Evolutionary conservation across 1,140 invertebrate genomes (phyloP).

Genomic region (Zaprionus taronus): DNA sequence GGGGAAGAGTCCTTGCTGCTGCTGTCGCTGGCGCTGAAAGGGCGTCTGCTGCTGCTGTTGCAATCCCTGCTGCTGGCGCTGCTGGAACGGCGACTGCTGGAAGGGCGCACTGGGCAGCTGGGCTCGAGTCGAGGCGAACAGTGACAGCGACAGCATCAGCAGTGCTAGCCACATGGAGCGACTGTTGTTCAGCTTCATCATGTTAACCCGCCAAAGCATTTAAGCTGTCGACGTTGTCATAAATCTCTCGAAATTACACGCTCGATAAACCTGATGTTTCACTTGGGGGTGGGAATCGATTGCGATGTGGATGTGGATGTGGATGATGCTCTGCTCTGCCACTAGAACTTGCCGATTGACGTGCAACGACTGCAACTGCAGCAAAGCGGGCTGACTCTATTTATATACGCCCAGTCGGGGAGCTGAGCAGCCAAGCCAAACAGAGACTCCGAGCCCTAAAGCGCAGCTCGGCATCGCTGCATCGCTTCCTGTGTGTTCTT

Average conservation of each 20-base stretch:
- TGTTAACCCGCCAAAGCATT: constrained; percentile 55
- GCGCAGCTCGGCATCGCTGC: constrained; percentile 65
- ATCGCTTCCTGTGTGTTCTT: constrained; percentile 60
- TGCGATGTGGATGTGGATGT: constrained; percentile 20
- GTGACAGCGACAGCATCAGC: constrained; percentile 17
- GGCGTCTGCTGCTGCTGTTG: constrained; percentile 57
- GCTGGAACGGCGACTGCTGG: constrained; percentile 62
- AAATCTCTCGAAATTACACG: constrained; percentile 77
- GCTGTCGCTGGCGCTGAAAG: constrained; percentile 64
- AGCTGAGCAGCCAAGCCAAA: constrained; percentile 22
- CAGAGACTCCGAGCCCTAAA: constrained; percentile 56
- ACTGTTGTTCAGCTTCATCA: constrained; percentile 6
- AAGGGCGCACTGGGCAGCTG: constrained; percentile 66
- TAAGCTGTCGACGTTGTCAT: constrained; percentile 63
- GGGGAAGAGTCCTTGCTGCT: constrained; percentile 66
- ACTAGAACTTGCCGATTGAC: constrained; percentile 57
- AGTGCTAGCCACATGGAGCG: constrained; percentile 29
- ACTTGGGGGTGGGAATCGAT: constrained; percentile 51
- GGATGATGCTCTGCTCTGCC: constrained; percentile 33
- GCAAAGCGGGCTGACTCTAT: constrained; percentile 45
- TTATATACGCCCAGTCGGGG: constrained; percentile 44
- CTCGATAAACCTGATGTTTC: constrained; percentile 75
- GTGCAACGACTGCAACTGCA: constrained; percentile 67
- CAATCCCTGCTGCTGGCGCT: constrained; percentile 54
- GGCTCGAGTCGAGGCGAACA: constrained; percentile 27